Evolutionary conservation across 2,113 vertebrate genomes (phyloP).

Genomic region (Symphodus melops): DNA sequence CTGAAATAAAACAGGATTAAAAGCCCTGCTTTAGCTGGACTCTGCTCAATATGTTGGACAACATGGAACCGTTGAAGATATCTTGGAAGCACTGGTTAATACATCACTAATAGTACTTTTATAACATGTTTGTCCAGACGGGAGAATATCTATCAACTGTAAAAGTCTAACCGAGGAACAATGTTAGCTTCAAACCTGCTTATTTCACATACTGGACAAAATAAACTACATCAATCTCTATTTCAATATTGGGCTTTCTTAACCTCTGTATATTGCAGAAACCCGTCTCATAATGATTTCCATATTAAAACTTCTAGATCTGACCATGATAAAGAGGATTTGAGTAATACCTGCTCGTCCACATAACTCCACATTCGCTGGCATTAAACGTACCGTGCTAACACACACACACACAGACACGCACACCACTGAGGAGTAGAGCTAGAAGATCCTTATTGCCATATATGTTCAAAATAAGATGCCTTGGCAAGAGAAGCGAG

Average conservation of each 20-base stretch:
- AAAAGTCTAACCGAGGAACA: background rate
- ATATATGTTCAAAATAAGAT: slow-evolving; percentile 83
- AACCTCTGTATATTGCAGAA: background rate
- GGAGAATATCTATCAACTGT: background rate
- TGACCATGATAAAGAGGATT: slow-evolving; percentile 39
- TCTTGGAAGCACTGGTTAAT: background rate
- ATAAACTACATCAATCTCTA: background rate
- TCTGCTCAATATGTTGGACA: no score
- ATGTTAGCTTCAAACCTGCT: background rate
- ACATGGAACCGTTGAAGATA: background rate
- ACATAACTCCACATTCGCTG: slow-evolving; percentile 38
- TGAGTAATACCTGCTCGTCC: slow-evolving; percentile 33
- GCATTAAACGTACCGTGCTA: slow-evolving; percentile 25
- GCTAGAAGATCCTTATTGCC: slow-evolving; percentile 71
- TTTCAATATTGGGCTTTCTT: background rate
- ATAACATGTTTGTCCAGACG: background rate
- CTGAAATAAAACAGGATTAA: no score
- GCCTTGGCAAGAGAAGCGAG: slow-evolving; percentile 62
- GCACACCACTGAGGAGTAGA: slow-evolving; percentile 48
- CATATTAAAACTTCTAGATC: slow-evolving; percentile 17
- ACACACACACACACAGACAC: slow-evolving; percentile 24
- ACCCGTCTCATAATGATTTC: background rate
- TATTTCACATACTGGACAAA: background rate
- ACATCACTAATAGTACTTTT: background rate
- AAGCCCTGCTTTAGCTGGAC: no score